A percentile compares a stretch with the other conserved stretches of the same genome.
phyloP scores from a whole-genome alignment of 2,888 invertebrate genomes.

The Galerucella calmariensis region DNA sequence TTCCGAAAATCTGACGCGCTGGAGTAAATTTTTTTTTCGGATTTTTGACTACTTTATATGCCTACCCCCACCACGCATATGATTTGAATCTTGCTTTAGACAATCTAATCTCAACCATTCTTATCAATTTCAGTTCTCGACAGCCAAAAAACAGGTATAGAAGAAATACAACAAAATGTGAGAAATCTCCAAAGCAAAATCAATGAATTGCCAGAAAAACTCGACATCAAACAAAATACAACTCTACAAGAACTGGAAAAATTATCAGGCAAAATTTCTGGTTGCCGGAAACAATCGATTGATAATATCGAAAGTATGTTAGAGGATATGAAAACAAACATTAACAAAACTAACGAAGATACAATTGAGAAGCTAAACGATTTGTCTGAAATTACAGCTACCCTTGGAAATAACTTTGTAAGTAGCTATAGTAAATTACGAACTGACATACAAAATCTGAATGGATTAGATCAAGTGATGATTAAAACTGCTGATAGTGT shows the following conservation, averaged over 20 bases:
- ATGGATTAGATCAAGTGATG: slow-evolving; percentile 81
- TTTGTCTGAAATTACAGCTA: slow-evolving; percentile 68
- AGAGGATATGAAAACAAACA: slow-evolving; percentile 7
- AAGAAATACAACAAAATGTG: slow-evolving; percentile 53
- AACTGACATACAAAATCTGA: slow-evolving; percentile 67
- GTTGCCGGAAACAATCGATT: neutral
- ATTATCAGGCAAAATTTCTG: neutral
- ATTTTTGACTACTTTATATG: too few relatives aligned
- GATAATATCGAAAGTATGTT: slow-evolving; percentile 12
- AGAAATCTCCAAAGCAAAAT: slow-evolving; percentile 54
- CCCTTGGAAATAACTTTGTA: slow-evolving; percentile 69
- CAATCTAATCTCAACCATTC: neutral
- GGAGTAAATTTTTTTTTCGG: too few relatives aligned
- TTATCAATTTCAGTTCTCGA: slow-evolving; percentile 53
- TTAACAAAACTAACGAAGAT: slow-evolving; percentile 51
- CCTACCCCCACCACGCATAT: too few relatives aligned
- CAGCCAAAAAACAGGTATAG: slow-evolving; percentile 56
- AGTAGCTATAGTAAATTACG: slow-evolving; percentile 69
- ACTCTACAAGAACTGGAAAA: slow-evolving; percentile 62
- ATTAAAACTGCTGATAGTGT: slow-evolving; percentile 87
- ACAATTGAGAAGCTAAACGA: slow-evolving; percentile 54
- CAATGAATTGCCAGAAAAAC: slow-evolving; percentile 63
- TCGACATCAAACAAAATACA: slow-evolving; percentile 72
- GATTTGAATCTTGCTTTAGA: too few relatives aligned
- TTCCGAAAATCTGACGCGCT: too few relatives aligned